A percentile compares a stretch with the other conserved stretches of the same genome.
These are phyloP conservation scores for Laodelphax striatellus DNA, from an alignment of 1,140 invertebrate species.

Conservation along the genomic window DNA sequence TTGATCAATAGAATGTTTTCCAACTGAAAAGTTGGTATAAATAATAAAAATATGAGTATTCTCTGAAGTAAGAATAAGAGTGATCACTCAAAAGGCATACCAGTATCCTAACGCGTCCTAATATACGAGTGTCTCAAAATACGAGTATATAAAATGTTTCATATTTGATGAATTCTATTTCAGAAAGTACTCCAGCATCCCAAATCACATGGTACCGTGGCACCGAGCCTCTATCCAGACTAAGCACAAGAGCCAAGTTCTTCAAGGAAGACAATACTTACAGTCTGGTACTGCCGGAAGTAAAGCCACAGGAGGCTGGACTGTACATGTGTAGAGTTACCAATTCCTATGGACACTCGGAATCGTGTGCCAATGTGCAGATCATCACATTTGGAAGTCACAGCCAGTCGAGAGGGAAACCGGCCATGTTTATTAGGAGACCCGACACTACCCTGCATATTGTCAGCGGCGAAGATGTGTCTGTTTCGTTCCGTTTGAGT, in stretches of 20 bases:
- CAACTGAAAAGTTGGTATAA: too few relatives aligned
- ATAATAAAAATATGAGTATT: too few relatives aligned
- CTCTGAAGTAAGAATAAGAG: too few relatives aligned
- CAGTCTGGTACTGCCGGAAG: slow-evolving; percentile 66
- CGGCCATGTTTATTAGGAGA: slow-evolving; percentile 62
- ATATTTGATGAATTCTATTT: too few relatives aligned
- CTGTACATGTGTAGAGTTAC: slow-evolving; percentile 74
- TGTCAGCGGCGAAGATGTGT: slow-evolving; percentile 64
- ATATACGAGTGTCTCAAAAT: too few relatives aligned
- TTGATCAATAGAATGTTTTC: too few relatives aligned
- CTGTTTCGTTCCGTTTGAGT: slow-evolving; percentile 61
- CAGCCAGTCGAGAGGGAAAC: slow-evolving; percentile 43
- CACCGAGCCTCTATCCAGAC: slow-evolving; percentile 40
- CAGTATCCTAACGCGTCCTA: too few relatives aligned
- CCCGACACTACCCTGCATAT: slow-evolving; percentile 62
- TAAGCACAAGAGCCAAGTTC: slow-evolving; percentile 43
- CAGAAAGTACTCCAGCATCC: too few relatives aligned
- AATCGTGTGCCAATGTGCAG: slow-evolving; percentile 54
- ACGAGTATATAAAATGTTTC: too few relatives aligned
- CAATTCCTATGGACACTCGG: slow-evolving; percentile 64
- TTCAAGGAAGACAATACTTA: slow-evolving; percentile 76
- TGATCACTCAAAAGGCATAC: too few relatives aligned
- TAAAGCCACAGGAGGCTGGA: slow-evolving; percentile 72
- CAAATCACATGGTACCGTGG: slow-evolving; percentile 63
- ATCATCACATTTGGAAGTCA: slow-evolving; percentile 45